Evolutionary conservation across 1,140 invertebrate species (phyloP), one percentile per base, ranked within the genome.

Genomic region (Temnothorax nylanderi): DNA sequence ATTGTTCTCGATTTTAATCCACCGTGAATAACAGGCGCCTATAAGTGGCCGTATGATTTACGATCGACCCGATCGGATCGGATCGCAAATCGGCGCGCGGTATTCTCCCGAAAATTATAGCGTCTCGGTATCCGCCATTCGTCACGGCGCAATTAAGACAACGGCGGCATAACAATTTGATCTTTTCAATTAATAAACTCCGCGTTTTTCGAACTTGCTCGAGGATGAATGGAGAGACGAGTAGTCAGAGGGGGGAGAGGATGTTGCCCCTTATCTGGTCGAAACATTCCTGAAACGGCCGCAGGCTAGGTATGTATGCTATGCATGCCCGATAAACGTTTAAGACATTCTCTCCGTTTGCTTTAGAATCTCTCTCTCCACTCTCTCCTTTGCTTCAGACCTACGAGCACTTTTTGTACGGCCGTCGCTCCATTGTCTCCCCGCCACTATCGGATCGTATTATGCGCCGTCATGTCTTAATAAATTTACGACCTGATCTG

Each of bases 391-490:
- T 62, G 5, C 8, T 16, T 72, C 69, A 16, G 11, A 13, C 13
- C 41, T 69, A 26, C 26, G 4, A 41, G 7, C 49, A 26, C 58
- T 72, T 85, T 85, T 84, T 75, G 37, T 49, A 60, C 26, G 26
- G 11, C 3, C 21, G 32, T 69, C 54, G 34, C 51, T 56, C 37
- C 75, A 11, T 13, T 54, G 1, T 69, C 65, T 64, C 37, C 34
- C 37, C 34, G 18, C n/a, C 21, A 34, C 34, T 69, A 86, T 86
- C 77, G 74, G 54, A 72, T 86, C 72, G 49, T 80, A 91, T 90
- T 90, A 90, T 86, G 87, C 89, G 44, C 74, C 69, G 90, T 90
- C 90, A 80, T 78, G 87, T 91, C 72, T 88, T 90, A 91, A 91
- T 90, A 91, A 90, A 91, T 91, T 91, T 90, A 91, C 65, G 89